phyloP scores from a whole-genome alignment of 2,797 vertebrate genomes.

The Xenops minutus region DNA sequence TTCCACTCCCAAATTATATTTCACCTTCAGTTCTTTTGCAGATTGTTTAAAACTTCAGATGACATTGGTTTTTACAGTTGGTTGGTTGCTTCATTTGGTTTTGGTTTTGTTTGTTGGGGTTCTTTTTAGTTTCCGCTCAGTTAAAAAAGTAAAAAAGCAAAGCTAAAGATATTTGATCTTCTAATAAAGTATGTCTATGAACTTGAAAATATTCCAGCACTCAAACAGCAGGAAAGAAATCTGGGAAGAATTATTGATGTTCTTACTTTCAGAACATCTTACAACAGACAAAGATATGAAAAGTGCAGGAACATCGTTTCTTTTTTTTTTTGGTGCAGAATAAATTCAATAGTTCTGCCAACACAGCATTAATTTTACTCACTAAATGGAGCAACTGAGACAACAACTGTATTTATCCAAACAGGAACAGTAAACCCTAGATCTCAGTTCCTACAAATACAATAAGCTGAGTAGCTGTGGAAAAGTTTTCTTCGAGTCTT shows the following conservation, averaged over 20 bases:
- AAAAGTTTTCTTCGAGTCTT: not conserved
- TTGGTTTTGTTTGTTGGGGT: no score
- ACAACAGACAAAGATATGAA: not conserved
- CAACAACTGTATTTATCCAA: not conserved
- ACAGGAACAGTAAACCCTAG: not conserved
- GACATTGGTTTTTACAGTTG: not conserved
- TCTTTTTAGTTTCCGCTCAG: not conserved
- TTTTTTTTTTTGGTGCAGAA: not conserved
- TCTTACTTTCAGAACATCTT: not conserved
- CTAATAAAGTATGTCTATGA: not conserved
- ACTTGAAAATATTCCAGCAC: not conserved
- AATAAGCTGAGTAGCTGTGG: not conserved
- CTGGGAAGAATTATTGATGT: not conserved
- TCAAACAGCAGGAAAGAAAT: not conserved
- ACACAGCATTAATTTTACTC: not conserved
- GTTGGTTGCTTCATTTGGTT: not conserved
- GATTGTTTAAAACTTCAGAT: not conserved
- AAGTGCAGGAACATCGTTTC: not conserved
- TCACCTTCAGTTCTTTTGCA: not conserved
- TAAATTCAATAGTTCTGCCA: not conserved
- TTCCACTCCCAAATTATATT: not conserved
- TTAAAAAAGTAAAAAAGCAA: not conserved
- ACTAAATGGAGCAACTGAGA: not conserved
- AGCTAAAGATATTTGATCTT: not conserved
- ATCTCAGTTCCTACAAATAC: not conserved